phyloP scores from a whole-genome alignment of 2,113 vertebrate species.

The Gorsachius goisagi region DNA sequence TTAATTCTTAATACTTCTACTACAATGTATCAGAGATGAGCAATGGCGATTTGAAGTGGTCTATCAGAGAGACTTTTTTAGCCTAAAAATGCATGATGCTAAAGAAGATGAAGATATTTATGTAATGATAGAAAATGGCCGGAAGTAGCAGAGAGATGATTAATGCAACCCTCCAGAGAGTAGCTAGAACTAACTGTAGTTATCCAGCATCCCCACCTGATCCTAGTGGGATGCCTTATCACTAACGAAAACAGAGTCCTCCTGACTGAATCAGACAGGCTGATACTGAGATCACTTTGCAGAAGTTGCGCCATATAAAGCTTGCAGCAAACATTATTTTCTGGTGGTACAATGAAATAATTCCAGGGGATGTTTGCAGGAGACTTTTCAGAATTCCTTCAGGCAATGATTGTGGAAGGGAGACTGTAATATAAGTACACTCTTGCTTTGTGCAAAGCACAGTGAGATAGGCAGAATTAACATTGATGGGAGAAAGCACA shows the following conservation, averaged over 20 bases:
- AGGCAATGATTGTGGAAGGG: constrained; percentile 14
- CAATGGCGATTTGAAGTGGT: not conserved
- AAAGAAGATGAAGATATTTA: not conserved
- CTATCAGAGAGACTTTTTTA: not conserved
- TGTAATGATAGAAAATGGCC: not conserved
- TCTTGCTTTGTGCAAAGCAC: not conserved
- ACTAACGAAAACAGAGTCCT: not conserved
- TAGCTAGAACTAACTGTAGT: not conserved
- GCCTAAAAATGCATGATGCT: not conserved
- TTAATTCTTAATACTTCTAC: not conserved
- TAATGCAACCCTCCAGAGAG: not conserved
- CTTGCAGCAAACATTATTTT: constrained; percentile 32
- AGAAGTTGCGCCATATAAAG: constrained; percentile 17
- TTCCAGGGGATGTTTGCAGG: constrained; percentile 22
- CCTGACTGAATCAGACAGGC: constrained; percentile 13
- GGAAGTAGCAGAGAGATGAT: not conserved
- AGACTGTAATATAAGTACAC: not conserved
- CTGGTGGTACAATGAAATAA: constrained; percentile 32
- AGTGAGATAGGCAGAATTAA: not conserved
- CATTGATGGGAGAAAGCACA: not conserved
- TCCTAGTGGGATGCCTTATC: not conserved
- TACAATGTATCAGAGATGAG: not conserved
- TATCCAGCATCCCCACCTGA: not conserved
- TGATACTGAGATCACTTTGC: not conserved
- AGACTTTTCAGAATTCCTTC: constrained; percentile 43